Percentiles rank a stretch among this genome's conserved stretches.
Evolutionary conservation across 1,140 invertebrate genomes (phyloP).

Genomic region (Cotesia typhae): DNA sequence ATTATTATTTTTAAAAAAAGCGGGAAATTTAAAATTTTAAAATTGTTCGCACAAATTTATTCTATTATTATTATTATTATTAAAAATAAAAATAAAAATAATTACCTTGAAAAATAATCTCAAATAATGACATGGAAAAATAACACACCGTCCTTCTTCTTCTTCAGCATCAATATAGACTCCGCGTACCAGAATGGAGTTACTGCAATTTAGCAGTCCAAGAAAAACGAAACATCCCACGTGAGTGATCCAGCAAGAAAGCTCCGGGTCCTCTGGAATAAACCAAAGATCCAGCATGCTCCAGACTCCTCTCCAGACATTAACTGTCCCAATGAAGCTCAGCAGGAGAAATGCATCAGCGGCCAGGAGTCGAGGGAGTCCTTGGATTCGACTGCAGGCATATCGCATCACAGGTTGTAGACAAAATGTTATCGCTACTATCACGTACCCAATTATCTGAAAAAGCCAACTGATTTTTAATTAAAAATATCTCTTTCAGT

Average conservation of each 20-base stretch:
- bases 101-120: constrained; percentile 77
- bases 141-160: constrained; percentile 79
- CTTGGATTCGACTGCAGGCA: constrained; percentile 72
- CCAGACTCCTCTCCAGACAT: constrained; percentile 89
- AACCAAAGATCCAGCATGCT: constrained; percentile 81
- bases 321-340: constrained; percentile 82
- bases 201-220: constrained; percentile 83
- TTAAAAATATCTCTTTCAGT: constrained; percentile 1
- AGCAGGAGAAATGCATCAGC: constrained; percentile 80
- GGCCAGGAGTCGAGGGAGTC: constrained; percentile 72
- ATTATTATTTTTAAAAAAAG: too few relatives aligned
- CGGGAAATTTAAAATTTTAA: too few relatives aligned
- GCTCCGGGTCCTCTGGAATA: constrained; percentile 75
- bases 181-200: constrained; percentile 82
- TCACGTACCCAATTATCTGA: constrained; percentile 79
- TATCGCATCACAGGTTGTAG: constrained; percentile 77
- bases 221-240: constrained; percentile 76
- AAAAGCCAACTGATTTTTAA: constrained; percentile 44
- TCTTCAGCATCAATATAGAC: constrained; percentile 87
- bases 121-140: constrained; percentile 83
- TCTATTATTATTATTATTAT: background rate
- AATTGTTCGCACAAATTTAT: too few relatives aligned
- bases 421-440: constrained; percentile 76
- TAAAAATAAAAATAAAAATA: constrained; percentile 11
- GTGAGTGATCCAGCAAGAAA: constrained; percentile 83